phyloP scores from a whole-genome alignment of 2,113 vertebrate genomes.

The Shinisaurus crocodilurus region DNA sequence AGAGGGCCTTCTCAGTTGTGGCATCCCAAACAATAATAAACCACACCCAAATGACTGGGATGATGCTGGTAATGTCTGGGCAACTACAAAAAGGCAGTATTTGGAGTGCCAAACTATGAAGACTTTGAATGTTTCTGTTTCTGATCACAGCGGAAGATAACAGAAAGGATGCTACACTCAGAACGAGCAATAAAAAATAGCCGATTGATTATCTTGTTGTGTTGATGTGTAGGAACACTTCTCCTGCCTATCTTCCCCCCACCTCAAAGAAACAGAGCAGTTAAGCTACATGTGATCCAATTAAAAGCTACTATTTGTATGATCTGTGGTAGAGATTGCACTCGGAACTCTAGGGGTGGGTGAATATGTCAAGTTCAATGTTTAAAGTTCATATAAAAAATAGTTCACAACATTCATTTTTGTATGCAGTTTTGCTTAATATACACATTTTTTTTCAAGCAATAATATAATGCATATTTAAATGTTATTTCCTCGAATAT shows the following conservation, averaged over 20 bases:
- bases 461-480: too few species aligned
- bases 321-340: neutral
- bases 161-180: constrained; percentile 22
- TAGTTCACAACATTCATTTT: too few species aligned
- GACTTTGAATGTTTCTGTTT: constrained; percentile 51
- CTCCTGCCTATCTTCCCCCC: neutral
- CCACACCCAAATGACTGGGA: neutral
- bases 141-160: constrained; percentile 59
- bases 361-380: neutral
- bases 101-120: constrained; percentile 59
- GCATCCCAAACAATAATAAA: constrained; percentile 26
- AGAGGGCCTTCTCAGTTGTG: too few species aligned
- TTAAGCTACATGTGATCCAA: neutral
- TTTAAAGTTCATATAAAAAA: neutral
- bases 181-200: neutral
- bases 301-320: neutral
- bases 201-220: neutral
- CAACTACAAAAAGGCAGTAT: constrained; percentile 40
- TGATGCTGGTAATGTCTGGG: constrained; percentile 17
- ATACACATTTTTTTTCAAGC: too few species aligned
- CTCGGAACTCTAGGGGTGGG: neutral
- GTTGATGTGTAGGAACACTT: neutral
- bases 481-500: too few species aligned
- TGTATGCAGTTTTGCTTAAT: too few species aligned
- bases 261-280: neutral